Evolutionary conservation across 2,797 vertebrate genomes (phyloP), one percentile per base, ranked within the genome.

Genomic region (Dryobates pubescens): DNA sequence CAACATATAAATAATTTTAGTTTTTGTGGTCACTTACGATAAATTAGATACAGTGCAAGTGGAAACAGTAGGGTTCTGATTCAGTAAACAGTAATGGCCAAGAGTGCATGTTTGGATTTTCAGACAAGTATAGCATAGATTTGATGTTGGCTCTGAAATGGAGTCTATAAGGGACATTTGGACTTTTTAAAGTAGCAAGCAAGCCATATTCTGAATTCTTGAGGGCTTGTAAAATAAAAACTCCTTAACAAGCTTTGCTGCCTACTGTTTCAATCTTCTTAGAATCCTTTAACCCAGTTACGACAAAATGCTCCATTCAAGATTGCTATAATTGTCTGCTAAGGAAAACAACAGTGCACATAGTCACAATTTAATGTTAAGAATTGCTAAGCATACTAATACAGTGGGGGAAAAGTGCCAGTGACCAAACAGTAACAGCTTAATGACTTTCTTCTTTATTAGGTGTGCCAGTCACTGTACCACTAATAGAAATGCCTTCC

Each of bases 1-100:
- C 97, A 97, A 97, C 90, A 96, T 72, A 97, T 92, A 97, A 97
- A 96, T 97, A 96, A 97, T 95, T 97, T 93, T 96, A 96, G 92
- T 88, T 97, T 98, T 96, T 97, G 97, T 88, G 96, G 96, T 96
- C 94, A 78, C 92, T 97, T 94, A 94, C 20, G 59, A 97, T 96
- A 97, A 97, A 98, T 97, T 97, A 97, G 97, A 97, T 95, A 96
- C 92, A 97, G 96, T 88, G 88, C 94, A 92, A 96, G 81, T 93
- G 89, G 96, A 95, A 97, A 97, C 96, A 97, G 94, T 95, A 95
- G 93, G 82, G 95, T 97, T 92, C 94, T 95, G 95, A 96, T 96
- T 96, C 94, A 96, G 91, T 96, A 93, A 97, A 94, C 86, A 96
- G 88, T 85, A 96, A 97, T 56, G 56, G 94, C 93, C 93, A 97